Conservation (phyloP, 2,888 invertebrate species). For the Dasypolia templi region DNA sequence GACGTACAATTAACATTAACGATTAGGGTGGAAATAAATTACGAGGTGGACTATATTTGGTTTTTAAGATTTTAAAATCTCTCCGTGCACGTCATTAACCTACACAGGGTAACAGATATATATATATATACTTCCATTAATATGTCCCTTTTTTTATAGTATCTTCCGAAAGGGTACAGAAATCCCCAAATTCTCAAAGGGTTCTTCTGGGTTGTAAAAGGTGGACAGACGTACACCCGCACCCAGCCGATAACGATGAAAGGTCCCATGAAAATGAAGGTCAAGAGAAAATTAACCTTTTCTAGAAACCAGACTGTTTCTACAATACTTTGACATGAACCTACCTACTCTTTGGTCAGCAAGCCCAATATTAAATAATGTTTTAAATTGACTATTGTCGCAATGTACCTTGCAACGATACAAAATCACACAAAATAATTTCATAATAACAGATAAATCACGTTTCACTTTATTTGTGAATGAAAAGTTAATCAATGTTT, state of each 20-base stretch:
- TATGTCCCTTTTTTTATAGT: conserved; percentile 9
- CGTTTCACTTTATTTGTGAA: conserved; percentile 37
- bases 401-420: not conserved
- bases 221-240: conserved; percentile 8
- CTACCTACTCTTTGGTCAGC: not conserved
- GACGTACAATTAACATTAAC: not conserved
- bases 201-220: conserved; percentile 20
- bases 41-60: not conserved
- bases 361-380: not conserved
- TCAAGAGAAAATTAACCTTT: conserved; percentile 8
- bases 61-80: too few species aligned
- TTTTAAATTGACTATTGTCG: not conserved
- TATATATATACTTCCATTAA: not conserved
- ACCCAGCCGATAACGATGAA: conserved; percentile 28
- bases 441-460: conserved; percentile 49
- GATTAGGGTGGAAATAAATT: not conserved
- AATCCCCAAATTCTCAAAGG: conserved; percentile 28
- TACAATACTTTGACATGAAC: not conserved
- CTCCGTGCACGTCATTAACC: not conserved
- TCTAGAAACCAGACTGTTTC: not conserved
- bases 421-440: conserved; percentile 21
- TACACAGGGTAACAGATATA: too few species aligned
- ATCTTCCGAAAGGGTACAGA: conserved; percentile 18
- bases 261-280: conserved; percentile 14
- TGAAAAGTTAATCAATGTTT: conserved; percentile 55